Percentiles rank a stretch among this genome's conserved stretches.
These are phyloP conservation scores for Formica exsecta DNA, from an alignment of 1,140 invertebrate genomes.

Conservation along the genomic window DNA sequence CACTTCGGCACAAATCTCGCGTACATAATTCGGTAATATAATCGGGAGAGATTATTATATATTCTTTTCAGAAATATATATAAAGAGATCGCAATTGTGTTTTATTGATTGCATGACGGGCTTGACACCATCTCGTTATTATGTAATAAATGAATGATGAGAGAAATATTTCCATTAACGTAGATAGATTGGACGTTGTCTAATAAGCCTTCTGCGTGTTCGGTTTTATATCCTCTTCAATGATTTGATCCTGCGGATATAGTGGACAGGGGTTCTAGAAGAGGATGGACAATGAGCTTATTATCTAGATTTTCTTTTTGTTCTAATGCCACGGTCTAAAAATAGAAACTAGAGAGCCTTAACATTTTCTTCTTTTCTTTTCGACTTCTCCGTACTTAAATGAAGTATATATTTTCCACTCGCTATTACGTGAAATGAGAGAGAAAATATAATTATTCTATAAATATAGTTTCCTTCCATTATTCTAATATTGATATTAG, in stretches of 20 bases:
- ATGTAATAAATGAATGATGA: slow-evolving; percentile 19
- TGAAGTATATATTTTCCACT: slow-evolving; percentile 36
- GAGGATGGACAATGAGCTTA: slow-evolving; percentile 62
- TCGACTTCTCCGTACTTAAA: neutral
- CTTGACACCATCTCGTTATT: slow-evolving; percentile 1
- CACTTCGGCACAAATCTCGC: neutral
- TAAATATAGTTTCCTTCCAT: slow-evolving; percentile 25
- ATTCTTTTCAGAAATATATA: neutral
- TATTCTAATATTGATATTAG: slow-evolving; percentile 2
- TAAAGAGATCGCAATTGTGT: neutral
- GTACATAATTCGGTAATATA: neutral
- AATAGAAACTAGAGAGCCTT: slow-evolving; percentile 23
- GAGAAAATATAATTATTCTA: neutral
- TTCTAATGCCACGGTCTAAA: slow-evolving; percentile 17
- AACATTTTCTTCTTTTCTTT: neutral
- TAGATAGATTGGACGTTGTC: neutral
- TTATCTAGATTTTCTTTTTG: slow-evolving; percentile 35
- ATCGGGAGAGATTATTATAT: neutral
- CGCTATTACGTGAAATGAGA: neutral
- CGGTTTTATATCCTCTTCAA: neutral
- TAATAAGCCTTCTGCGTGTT: slow-evolving; percentile 30
- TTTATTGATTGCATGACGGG: slow-evolving; percentile 11
- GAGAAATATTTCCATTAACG: slow-evolving; percentile 9
- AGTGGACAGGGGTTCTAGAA: neutral
- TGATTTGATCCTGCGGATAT: neutral